A percentile compares a stretch with the other conserved stretches of the same genome.
These are phyloP conservation scores for Nasua narica DNA, from an alignment of 2,797 vertebrate species.

Conservation along the genomic window DNA sequence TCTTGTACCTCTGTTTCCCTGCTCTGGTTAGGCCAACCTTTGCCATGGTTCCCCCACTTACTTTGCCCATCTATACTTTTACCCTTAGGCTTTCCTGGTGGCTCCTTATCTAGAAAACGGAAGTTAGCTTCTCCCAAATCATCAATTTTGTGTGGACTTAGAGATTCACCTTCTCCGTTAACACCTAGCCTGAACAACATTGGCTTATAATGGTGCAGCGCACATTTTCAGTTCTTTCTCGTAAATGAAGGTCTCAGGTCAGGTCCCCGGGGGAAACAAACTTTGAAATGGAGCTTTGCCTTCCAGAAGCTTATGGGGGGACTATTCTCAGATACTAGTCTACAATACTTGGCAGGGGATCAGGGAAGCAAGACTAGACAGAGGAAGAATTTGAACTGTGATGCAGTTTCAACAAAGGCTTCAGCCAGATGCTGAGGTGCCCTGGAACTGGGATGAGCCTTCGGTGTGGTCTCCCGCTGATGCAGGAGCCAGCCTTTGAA, in stretches of 20 bases:
- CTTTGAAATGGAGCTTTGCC: neutral
- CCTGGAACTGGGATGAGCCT: neutral
- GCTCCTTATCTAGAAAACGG: neutral
- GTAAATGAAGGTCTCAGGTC: neutral
- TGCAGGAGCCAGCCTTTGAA: neutral
- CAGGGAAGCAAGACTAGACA: neutral
- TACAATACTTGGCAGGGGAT: neutral
- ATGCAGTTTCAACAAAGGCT: neutral
- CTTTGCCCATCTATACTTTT: neutral
- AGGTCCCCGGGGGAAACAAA: neutral
- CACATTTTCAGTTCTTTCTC: neutral
- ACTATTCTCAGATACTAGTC: neutral
- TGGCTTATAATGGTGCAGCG: neutral
- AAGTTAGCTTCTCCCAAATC: neutral
- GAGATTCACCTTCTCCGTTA: neutral
- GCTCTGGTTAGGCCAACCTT: neutral
- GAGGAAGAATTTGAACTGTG: neutral
- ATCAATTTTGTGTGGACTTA: neutral
- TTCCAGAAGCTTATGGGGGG: neutral
- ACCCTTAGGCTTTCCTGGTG: neutral
- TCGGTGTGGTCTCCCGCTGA: neutral
- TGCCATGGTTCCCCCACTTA: neutral
- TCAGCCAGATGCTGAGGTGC: neutral
- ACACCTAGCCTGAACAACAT: neutral
- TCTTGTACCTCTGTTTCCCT: neutral